Percentiles rank a stretch among this genome's conserved stretches.
Evolutionary conservation across 1,140 invertebrate species (phyloP).

Genomic region (Drosophila elegans): DNA sequence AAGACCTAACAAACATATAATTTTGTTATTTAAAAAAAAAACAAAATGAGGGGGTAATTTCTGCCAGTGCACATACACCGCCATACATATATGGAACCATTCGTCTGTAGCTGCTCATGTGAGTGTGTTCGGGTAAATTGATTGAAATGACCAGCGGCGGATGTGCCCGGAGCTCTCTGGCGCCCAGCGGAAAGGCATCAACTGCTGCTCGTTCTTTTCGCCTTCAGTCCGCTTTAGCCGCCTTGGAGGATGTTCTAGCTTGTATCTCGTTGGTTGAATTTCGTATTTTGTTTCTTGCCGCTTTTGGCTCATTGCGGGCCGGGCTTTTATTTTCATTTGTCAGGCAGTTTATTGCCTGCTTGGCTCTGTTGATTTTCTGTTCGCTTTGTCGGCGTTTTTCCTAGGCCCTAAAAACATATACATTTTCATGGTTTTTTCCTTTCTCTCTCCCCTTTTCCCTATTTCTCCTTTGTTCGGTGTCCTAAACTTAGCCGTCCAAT

Average conservation of each 20-base stretch:
- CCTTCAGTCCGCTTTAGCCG: slow-evolving; percentile 5
- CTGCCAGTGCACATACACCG: slow-evolving; percentile 19
- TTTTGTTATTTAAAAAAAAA: no score
- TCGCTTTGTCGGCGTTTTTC: slow-evolving; percentile 59
- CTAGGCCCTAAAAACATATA: slow-evolving; percentile 35
- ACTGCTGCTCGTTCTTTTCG: slow-evolving; percentile 52
- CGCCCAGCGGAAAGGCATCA: slow-evolving; percentile 53
- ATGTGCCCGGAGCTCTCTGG: slow-evolving; percentile 35
- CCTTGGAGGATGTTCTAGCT: slow-evolving; percentile 36
- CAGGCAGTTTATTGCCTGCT: slow-evolving; percentile 63
- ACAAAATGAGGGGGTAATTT: not conserved
- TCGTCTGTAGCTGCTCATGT: slow-evolving; percentile 21
- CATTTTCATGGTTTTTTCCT: slow-evolving; percentile 30
- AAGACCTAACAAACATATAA: not conserved
- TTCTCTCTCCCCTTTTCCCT: slow-evolving; percentile 10
- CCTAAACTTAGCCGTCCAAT: slow-evolving; percentile 59
- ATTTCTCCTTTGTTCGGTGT: slow-evolving; percentile 30
- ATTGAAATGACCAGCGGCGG: slow-evolving; percentile 71
- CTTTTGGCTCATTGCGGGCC: slow-evolving; percentile 47
- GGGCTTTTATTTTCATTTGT: slow-evolving; percentile 55
- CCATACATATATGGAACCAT: slow-evolving; percentile 38
- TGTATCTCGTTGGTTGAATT: slow-evolving; percentile 30
- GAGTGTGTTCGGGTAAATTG: slow-evolving; percentile 60
- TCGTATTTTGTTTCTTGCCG: slow-evolving; percentile 40
- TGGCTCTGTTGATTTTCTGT: slow-evolving; percentile 60